Conservation (phyloP, 2,113 vertebrate species). For the Boleophthalmus pectinirostris region DNA sequence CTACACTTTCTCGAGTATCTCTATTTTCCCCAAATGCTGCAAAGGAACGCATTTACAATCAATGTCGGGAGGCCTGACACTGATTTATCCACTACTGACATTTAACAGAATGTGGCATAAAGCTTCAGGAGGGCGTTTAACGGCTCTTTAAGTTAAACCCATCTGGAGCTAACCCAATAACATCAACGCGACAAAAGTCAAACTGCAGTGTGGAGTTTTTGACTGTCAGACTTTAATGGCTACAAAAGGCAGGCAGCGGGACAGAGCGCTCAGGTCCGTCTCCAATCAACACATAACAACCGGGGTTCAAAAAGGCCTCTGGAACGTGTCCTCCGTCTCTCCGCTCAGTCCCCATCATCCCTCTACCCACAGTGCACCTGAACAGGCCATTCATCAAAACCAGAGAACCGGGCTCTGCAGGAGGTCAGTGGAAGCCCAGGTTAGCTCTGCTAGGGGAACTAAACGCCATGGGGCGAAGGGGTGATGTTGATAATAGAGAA, state of each 20-base stretch:
- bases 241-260: constrained; percentile 44
- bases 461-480: not conserved
- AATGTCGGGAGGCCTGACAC: too few species aligned
- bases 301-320: constrained; percentile 15
- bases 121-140: too few species aligned
- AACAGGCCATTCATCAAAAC: constrained; percentile 18
- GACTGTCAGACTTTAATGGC: constrained; percentile 51
- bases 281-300: constrained; percentile 1
- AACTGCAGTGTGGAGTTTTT: constrained; percentile 17
- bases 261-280: constrained; percentile 8
- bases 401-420: constrained; percentile 19
- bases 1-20: too few species aligned
- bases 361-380: constrained; percentile 3
- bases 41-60: too few species aligned
- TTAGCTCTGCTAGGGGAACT: constrained; percentile 77
- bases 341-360: not conserved
- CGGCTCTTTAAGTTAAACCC: too few species aligned
- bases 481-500: constrained; percentile 5
- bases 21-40: too few species aligned
- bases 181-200: constrained; percentile 26
- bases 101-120: too few species aligned
- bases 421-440: constrained; percentile 69
- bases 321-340: not conserved
- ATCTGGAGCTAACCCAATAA: not conserved
- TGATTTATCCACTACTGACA: too few species aligned